These are phyloP conservation scores for Dichetophora obliterata DNA, from an alignment of 2,888 invertebrate species.

Conservation along the genomic window DNA sequence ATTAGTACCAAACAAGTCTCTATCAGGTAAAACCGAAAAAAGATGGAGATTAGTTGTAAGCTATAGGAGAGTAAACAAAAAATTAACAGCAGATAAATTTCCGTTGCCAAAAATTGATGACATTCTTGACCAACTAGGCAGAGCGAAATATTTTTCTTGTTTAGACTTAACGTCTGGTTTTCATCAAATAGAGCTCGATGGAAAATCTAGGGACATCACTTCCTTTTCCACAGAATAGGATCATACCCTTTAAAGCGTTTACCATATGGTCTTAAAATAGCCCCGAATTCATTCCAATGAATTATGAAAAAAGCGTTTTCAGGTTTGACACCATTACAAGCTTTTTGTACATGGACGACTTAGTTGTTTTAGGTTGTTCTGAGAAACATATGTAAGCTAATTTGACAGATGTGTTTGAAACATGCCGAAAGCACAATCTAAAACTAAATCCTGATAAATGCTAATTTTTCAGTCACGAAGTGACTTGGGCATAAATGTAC, in stretches of 20 bases:
- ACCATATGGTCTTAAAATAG: not conserved
- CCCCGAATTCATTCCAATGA: too few relatives aligned
- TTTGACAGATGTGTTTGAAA: too few relatives aligned
- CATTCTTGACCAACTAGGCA: constrained; percentile 12
- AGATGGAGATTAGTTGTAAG: constrained; percentile 5
- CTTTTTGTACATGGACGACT: not conserved
- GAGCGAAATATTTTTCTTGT: not conserved
- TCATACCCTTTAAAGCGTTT: too few relatives aligned
- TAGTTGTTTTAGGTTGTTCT: not conserved
- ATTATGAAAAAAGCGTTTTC: not conserved
- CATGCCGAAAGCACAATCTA: not conserved
- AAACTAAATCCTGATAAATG: not conserved
- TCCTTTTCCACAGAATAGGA: too few relatives aligned
- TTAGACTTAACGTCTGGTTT: not conserved
- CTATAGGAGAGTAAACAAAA: constrained; percentile 29
- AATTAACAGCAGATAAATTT: constrained; percentile 17
- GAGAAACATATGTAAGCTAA: not conserved
- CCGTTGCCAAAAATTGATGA: not conserved
- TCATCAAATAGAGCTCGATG: constrained; percentile 2
- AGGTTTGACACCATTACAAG: not conserved
- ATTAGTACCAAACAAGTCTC: constrained; percentile 26
- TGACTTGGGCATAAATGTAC: not conserved
- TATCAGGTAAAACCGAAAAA: constrained; percentile 19
- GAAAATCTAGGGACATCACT: not conserved
- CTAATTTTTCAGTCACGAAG: not conserved